These are phyloP conservation scores for Scaptomyza pallida DNA, from an alignment of 1,140 invertebrate species.

Conservation along the genomic window DNA sequence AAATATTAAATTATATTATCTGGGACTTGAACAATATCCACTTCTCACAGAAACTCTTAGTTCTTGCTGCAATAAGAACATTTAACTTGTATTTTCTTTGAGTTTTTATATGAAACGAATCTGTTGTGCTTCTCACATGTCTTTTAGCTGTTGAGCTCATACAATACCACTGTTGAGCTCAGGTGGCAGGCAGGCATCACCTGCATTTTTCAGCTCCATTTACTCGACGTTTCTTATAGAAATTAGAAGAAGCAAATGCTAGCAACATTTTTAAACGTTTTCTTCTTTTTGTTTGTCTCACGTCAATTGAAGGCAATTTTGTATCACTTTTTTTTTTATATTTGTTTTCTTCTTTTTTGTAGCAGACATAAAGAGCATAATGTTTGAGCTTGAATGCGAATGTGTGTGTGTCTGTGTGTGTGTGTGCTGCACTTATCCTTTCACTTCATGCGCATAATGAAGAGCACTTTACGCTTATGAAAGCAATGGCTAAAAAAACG, in stretches of 20 bases:
- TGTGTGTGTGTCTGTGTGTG: slow-evolving; percentile 14
- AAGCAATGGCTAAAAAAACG: slow-evolving; percentile 74
- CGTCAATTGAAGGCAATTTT: slow-evolving; percentile 61
- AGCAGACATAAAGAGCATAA: slow-evolving; percentile 56
- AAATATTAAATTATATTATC: too few species aligned
- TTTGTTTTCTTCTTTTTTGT: slow-evolving; percentile 32
- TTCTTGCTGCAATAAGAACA: background rate
- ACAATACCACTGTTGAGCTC: background rate
- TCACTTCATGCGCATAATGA: slow-evolving; percentile 82
- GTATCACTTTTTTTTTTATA: slow-evolving; percentile 19
- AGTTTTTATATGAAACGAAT: background rate
- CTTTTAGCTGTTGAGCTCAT: background rate
- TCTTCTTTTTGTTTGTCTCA: background rate
- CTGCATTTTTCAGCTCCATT: slow-evolving; percentile 1
- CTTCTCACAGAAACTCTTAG: too few species aligned
- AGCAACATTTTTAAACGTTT: slow-evolving; percentile 13
- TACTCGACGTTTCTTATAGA: slow-evolving; percentile 10
- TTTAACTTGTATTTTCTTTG: background rate
- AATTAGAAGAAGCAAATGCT: slow-evolving; percentile 24
- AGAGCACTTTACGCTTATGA: slow-evolving; percentile 83
- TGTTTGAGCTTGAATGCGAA: slow-evolving; percentile 21
- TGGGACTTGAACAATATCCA: too few species aligned
- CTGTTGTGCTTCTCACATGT: background rate
- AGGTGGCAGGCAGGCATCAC: background rate
- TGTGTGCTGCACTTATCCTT: slow-evolving; percentile 68